Conservation (phyloP, 2,113 vertebrate genomes). For the Steatornis caripensis region DNA sequence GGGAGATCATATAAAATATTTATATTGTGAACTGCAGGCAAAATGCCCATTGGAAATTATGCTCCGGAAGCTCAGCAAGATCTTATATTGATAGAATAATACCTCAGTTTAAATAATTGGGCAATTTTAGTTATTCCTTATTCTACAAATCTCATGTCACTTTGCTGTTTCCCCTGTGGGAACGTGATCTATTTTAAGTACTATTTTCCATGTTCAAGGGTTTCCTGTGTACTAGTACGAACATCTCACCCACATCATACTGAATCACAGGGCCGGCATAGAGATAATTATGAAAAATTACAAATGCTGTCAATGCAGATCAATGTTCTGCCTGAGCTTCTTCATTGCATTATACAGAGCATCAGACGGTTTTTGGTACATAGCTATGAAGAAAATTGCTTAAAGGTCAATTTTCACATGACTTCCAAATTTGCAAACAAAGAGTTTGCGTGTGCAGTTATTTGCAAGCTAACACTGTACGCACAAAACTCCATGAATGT, state of each 20-base stretch:
- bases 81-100: slow-evolving; percentile 45
- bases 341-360: neutral
- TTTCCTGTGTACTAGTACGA: neutral
- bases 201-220: neutral
- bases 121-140: slow-evolving; percentile 43
- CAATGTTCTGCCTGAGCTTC: neutral
- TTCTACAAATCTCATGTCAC: neutral
- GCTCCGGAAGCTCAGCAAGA: slow-evolving; percentile 25
- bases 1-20: slow-evolving; percentile 56
- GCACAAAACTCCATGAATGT: neutral
- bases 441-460: neutral
- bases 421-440: neutral
- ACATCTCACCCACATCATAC: neutral
- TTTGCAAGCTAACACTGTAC: neutral
- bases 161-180: neutral
- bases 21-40: slow-evolving; percentile 35
- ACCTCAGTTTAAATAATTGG: slow-evolving; percentile 45
- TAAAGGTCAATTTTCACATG: neutral
- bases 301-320: neutral
- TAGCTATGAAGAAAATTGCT: neutral
- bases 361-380: neutral
- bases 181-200: neutral
- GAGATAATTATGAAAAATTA: neutral
- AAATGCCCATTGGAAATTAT: slow-evolving; percentile 39
- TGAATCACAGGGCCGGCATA: neutral